Percentiles rank a stretch among this genome's conserved stretches.
These are phyloP conservation scores for Pseudococcus viburni DNA, from an alignment of 2,888 invertebrate species.

Conservation along the genomic window DNA sequence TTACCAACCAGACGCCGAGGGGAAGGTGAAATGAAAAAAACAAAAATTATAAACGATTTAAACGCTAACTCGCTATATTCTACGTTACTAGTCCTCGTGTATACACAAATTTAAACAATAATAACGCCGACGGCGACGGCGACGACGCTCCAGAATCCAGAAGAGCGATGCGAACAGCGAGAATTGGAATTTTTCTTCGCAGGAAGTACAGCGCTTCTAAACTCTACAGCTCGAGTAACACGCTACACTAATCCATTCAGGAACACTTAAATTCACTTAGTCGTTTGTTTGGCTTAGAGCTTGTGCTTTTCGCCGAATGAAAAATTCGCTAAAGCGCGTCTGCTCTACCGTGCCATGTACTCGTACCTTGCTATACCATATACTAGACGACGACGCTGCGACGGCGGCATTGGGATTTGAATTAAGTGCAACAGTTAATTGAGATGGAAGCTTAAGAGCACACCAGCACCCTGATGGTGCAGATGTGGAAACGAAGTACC, in stretches of 20 bases:
- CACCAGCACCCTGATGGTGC: too few species aligned
- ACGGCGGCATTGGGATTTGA: constrained; percentile 1
- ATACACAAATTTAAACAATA: constrained; percentile 19
- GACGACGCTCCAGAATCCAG: not conserved
- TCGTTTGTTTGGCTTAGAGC: constrained; percentile 54
- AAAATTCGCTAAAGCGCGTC: constrained; percentile 26
- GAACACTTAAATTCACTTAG: constrained; percentile 57
- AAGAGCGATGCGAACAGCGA: not conserved
- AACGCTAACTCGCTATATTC: not conserved
- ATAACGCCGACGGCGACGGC: not conserved
- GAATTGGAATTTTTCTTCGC: constrained; percentile 7
- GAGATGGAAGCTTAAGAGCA: not conserved
- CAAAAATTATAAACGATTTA: constrained; percentile 6
- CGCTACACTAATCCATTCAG: constrained; percentile 49
- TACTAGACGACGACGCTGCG: not conserved
- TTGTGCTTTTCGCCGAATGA: constrained; percentile 37
- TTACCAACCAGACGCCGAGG: not conserved
- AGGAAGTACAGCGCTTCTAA: not conserved
- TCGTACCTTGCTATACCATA: not conserved
- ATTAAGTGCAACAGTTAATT: constrained; percentile 55
- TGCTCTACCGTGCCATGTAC: not conserved
- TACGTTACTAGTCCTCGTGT: not conserved
- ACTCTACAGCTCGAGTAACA: constrained; percentile 4
- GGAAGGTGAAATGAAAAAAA: not conserved
- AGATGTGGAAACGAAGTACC: too few species aligned